Evolutionary conservation across 2,113 vertebrate genomes (phyloP).

Genomic region (Machaerirhynchus nigripectus): DNA sequence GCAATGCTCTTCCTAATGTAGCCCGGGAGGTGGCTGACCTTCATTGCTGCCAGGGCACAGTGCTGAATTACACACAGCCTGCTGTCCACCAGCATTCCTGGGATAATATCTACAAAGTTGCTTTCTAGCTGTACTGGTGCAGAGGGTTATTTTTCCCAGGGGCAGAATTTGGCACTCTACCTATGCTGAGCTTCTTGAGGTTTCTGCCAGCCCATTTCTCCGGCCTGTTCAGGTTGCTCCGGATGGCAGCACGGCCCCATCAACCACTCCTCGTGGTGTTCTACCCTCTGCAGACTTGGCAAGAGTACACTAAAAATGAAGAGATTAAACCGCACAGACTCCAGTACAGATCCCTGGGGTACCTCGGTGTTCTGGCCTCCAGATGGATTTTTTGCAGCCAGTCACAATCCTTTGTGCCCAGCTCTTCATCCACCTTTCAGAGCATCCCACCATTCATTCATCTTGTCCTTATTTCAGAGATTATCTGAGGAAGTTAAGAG

Average conservation of each 20-base stretch:
- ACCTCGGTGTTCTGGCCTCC: background rate
- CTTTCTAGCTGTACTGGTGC: background rate
- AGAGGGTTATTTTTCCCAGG: background rate
- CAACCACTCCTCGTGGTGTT: background rate
- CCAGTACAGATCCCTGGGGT: background rate
- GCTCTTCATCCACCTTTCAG: background rate
- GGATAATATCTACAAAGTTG: background rate
- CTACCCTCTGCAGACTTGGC: background rate
- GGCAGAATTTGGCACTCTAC: background rate
- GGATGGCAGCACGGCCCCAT: background rate
- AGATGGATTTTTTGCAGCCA: background rate
- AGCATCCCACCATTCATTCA: background rate
- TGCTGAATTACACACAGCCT: background rate
- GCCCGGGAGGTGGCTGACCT: background rate
- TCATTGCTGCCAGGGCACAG: background rate
- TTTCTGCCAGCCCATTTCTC: background rate
- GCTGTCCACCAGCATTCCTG: background rate
- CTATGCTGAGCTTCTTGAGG: background rate
- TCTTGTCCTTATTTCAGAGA: background rate
- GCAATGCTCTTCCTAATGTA: background rate
- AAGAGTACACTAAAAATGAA: background rate
- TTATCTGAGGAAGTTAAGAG: background rate
- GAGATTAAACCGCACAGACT: background rate
- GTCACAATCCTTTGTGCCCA: background rate
- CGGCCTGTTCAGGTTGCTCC: background rate